phyloP scores from a whole-genome alignment of 2,888 invertebrate genomes.

The Antheraea yamamai region DNA sequence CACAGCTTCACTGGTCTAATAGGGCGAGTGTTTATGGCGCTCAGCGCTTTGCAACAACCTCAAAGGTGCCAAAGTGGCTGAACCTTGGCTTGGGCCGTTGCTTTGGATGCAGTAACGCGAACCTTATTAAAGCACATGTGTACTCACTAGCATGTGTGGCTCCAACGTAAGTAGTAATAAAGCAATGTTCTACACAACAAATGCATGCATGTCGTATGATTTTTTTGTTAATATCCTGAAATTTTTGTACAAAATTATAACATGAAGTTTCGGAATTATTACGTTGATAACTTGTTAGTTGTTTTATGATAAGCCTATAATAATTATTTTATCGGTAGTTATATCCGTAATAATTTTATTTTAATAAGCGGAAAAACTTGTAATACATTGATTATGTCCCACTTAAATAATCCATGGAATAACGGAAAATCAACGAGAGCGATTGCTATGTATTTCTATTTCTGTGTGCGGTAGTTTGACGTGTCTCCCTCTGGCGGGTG shows the following conservation, averaged over 20 bases:
- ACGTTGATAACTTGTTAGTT: not conserved
- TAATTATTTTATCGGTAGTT: not conserved
- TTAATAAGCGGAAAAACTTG: not conserved
- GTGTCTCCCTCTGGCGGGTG: conserved; percentile 33
- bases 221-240: not conserved
- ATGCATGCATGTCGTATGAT: not conserved
- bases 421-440: not conserved
- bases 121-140: not conserved
- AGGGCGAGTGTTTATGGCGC: no score
- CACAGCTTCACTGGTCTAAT: no score
- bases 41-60: no score
- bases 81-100: no score
- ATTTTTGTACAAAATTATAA: not conserved
- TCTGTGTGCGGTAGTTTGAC: conserved; percentile 29
- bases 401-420: not conserved
- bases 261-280: not conserved
- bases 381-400: not conserved
- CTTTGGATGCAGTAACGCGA: no score
- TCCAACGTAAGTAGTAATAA: no score
- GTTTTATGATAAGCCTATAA: not conserved
- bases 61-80: no score
- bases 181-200: not conserved
- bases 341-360: not conserved
- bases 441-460: conserved; percentile 8
- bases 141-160: no score